Base-by-base conservation (phyloP, 2,113 vertebrate genomes). In the Prionailurus viverrinus region DNA sequence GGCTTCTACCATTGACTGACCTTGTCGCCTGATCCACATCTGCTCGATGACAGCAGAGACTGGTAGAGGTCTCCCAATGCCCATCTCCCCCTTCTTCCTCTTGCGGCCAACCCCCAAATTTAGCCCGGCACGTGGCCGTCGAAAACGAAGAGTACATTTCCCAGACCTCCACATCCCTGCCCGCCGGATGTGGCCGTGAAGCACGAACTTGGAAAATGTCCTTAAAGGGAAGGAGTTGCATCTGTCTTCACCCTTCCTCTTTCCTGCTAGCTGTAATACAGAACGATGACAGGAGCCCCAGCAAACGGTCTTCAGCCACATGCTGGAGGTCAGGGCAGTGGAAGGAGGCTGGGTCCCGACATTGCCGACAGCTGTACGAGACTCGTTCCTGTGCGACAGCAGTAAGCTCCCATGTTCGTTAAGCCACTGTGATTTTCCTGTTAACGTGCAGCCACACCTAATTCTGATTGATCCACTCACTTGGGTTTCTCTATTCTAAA, bases 331-430 rank as follows among this genome's bases (percentile, higher is more conserved):
- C 48, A 55, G 51, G 51, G 29, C 33, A 1, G 7, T 13, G 61
- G 8, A 18, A 7, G 31, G 27, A 45, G 1, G 2, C 27, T 39
- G 25, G 23, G 82, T 29, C 79, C 53, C 19, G 19, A 4, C 7
- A 0, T 1, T 29, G 9, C 8, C 36, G 33, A 53, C 45, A 1
- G 5, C 1, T 0, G 27, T 16, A 10, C 3, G 7, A 7, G 18
- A 45, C 48, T 19, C n/a, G 5, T 21, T 48, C 27, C 45, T 81
- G 11, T 14, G 25, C 51, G 14, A 13, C 53, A 68, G 23, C 27
- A 55, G 65, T 6, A 31, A 53, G 4, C 12, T 18, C 10, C 45
- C 16, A 11, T 31, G 33, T 27, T 89, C 10, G 36, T 45, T 33
- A 41, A 69, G 51, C 78, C n/a, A 18, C 31, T 39, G 82, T 66